Percentiles rank a stretch among this genome's conserved stretches.
phyloP scores from a whole-genome alignment of 2,888 invertebrate species.

The Erebia ligea region DNA sequence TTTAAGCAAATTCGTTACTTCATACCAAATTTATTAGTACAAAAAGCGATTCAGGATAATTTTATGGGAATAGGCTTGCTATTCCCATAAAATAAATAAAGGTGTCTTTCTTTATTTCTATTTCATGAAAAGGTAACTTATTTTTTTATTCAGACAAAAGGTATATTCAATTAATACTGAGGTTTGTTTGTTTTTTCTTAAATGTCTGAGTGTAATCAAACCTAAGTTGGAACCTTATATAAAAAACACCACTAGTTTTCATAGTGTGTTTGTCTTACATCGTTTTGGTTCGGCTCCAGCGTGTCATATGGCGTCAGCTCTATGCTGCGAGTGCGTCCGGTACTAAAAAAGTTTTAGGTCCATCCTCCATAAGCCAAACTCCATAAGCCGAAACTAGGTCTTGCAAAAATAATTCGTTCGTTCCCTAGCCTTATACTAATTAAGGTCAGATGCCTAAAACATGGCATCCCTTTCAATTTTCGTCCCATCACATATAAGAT shows the following conservation, averaged over 20 bases:
- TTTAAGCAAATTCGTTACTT: constrained; percentile 21
- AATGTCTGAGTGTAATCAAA: not conserved
- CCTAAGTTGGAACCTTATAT: not conserved
- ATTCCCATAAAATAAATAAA: not conserved
- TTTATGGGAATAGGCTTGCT: constrained; percentile 1
- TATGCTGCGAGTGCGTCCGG: too few relatives aligned
- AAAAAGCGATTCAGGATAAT: constrained; percentile 16
- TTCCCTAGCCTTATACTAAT: constrained; percentile 16
- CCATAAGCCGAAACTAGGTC: not conserved
- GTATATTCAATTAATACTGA: not conserved
- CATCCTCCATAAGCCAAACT: too few relatives aligned
- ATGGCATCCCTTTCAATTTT: constrained; percentile 36
- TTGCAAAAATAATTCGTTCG: not conserved
- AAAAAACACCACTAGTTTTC: not conserved
- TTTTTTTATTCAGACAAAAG: not conserved
- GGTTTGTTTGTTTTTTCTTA: not conserved
- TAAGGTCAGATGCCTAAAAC: constrained; percentile 10
- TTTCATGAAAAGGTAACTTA: not conserved
- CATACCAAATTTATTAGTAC: constrained; percentile 14
- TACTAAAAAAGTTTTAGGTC: not conserved
- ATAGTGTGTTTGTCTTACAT: not conserved
- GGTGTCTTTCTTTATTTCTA: too few relatives aligned
- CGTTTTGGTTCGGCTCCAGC: not conserved
- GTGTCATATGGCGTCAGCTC: too few relatives aligned
- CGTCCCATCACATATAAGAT: constrained; percentile 37